Evolutionary conservation across 2,888 invertebrate genomes (phyloP).

Genomic region (Incurvaria masculella): DNA sequence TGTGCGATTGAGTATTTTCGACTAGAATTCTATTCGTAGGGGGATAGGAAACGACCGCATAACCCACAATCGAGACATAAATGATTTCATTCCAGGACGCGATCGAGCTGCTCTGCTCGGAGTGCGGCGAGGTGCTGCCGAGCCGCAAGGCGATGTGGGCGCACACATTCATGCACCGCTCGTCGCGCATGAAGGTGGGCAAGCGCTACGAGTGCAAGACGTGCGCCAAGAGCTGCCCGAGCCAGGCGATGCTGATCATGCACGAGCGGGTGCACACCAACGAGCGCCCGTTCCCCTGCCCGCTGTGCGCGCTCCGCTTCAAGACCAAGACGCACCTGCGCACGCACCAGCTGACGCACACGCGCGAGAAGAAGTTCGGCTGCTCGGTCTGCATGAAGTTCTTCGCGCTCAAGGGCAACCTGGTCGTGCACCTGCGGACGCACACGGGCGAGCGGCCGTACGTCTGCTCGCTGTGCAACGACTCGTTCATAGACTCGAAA

Average conservation of each 20-base stretch:
- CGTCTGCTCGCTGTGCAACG: slow-evolving; percentile 40
- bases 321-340: slow-evolving; percentile 50
- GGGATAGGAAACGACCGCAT: no score
- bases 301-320: slow-evolving; percentile 40
- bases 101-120: slow-evolving; percentile 31
- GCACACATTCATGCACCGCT: slow-evolving; percentile 32
- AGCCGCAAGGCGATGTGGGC: slow-evolving; percentile 34
- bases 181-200: slow-evolving; percentile 20
- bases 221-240: slow-evolving; percentile 46
- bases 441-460: slow-evolving; percentile 53
- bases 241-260: slow-evolving; percentile 50
- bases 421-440: slow-evolving; percentile 48
- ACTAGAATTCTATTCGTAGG: no score
- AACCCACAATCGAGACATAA: no score
- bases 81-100: no score
- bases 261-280: slow-evolving; percentile 52
- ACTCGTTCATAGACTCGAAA: slow-evolving; percentile 52
- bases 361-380: slow-evolving; percentile 50
- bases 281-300: slow-evolving; percentile 45
- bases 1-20: no score
- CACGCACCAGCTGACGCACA: slow-evolving; percentile 50
- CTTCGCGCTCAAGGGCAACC: slow-evolving; percentile 49
- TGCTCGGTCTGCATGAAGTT: slow-evolving; percentile 54
- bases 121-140: slow-evolving; percentile 39
- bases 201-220: slow-evolving; percentile 42